phyloP scores from a whole-genome alignment of 2,888 invertebrate genomes.

The Netelia fuscicornis region DNA sequence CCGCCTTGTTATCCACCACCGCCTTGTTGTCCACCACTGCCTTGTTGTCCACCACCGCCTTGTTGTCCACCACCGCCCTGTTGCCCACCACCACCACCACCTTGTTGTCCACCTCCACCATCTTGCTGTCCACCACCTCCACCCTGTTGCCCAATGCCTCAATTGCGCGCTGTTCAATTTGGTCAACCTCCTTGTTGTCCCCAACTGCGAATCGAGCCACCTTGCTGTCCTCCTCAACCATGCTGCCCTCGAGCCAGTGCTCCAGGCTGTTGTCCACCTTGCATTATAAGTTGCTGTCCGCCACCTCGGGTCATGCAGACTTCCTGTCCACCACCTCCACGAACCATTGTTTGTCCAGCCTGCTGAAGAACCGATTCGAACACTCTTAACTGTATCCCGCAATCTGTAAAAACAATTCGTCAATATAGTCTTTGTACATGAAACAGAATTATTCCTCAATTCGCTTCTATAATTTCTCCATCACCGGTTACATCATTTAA shows the following conservation, averaged over 20 bases:
- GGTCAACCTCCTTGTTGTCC: conserved; percentile 28
- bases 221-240: conserved; percentile 36
- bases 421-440: conserved; percentile 19
- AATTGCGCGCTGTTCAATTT: background rate
- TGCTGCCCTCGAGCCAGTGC: conserved; percentile 42
- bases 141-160: conserved; percentile 73
- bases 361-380: conserved; percentile 37
- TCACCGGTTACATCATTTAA: background rate
- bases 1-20: conserved; percentile 6
- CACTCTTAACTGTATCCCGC: background rate
- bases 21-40: conserved; percentile 52
- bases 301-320: conserved; percentile 31
- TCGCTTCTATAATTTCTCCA: background rate
- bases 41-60: conserved; percentile 19
- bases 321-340: conserved; percentile 28
- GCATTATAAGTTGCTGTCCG: conserved; percentile 46
- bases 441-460: background rate
- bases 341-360: conserved; percentile 55
- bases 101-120: conserved; percentile 63
- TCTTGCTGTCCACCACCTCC: conserved; percentile 75
- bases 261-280: conserved; percentile 60
- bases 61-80: conserved; percentile 38
- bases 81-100: conserved; percentile 45
- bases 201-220: conserved; percentile 24
- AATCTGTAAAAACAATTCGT: conserved; percentile 15